Evolutionary conservation across 2,797 vertebrate species (phyloP).

Genomic region (Tangara arthus): DNA sequence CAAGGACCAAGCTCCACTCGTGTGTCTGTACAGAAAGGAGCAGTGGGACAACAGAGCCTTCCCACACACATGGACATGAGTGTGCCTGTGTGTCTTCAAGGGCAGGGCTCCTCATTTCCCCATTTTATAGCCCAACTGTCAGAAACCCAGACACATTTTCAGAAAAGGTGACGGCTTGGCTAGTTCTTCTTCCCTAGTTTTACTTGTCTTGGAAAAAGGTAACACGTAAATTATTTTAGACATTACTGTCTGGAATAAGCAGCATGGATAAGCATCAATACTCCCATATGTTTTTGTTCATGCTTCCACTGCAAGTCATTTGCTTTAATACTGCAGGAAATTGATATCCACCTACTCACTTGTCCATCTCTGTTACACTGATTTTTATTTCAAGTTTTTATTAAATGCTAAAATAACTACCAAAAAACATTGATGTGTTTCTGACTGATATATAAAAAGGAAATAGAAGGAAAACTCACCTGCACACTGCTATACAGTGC

Average conservation of each 20-base stretch:
- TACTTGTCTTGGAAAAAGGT: neutral
- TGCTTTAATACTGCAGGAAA: neutral
- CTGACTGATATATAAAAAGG: neutral
- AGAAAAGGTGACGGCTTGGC: neutral
- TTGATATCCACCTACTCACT: neutral
- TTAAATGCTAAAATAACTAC: neutral
- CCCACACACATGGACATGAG: rapidly evolving
- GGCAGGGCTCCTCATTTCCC: neutral
- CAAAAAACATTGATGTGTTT: neutral
- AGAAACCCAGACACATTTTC: neutral
- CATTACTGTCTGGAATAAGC: neutral
- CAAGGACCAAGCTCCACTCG: neutral
- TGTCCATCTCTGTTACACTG: neutral
- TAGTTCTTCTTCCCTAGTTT: neutral
- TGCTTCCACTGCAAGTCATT: neutral
- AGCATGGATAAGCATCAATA: neutral
- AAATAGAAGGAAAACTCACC: neutral
- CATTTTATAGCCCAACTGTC: neutral
- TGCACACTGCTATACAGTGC: neutral
- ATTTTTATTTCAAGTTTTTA: neutral
- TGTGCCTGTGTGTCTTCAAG: no score
- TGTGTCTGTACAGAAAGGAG: neutral
- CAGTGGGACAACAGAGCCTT: neutral
- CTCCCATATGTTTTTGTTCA: neutral
- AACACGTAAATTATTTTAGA: neutral